phyloP scores from a whole-genome alignment of 2,113 vertebrate species.

The Hydrolagus affinis region DNA sequence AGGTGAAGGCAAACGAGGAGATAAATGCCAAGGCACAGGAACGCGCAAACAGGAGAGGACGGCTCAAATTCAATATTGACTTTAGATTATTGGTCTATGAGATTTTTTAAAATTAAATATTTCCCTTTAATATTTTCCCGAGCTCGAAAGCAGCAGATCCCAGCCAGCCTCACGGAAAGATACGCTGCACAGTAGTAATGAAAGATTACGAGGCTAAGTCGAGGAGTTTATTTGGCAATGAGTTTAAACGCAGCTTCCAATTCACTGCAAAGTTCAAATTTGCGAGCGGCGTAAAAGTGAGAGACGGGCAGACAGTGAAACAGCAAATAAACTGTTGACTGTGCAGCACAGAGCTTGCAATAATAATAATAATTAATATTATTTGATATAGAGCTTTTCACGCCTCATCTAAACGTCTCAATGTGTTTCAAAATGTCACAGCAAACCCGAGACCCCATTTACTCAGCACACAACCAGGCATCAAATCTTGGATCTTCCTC shows the following conservation, averaged over 20 bases:
- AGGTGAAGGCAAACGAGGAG: background rate
- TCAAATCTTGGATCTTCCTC: too few species aligned
- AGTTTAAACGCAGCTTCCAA: background rate
- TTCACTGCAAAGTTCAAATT: background rate
- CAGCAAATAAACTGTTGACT: too few species aligned
- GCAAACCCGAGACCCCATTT: too few species aligned
- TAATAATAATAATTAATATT: too few species aligned
- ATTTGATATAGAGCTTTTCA: too few species aligned
- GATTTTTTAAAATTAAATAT: background rate
- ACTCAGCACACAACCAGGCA: too few species aligned
- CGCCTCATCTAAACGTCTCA: too few species aligned
- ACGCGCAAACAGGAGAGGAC: background rate
- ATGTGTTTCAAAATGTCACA: too few species aligned
- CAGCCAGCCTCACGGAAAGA: background rate
- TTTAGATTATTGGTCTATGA: background rate
- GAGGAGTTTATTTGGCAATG: background rate
- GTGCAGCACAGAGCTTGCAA: too few species aligned
- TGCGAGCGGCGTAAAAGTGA: background rate
- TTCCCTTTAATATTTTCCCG: background rate
- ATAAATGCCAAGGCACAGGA: background rate
- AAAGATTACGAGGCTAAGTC: background rate
- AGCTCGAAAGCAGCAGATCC: background rate
- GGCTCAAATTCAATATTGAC: background rate
- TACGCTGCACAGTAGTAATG: too few species aligned
- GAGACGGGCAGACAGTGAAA: too few species aligned